A percentile compares a stretch with the other conserved stretches of the same genome.
phyloP scores from a whole-genome alignment of 2,888 invertebrate species.

The Chouioia cunea region DNA sequence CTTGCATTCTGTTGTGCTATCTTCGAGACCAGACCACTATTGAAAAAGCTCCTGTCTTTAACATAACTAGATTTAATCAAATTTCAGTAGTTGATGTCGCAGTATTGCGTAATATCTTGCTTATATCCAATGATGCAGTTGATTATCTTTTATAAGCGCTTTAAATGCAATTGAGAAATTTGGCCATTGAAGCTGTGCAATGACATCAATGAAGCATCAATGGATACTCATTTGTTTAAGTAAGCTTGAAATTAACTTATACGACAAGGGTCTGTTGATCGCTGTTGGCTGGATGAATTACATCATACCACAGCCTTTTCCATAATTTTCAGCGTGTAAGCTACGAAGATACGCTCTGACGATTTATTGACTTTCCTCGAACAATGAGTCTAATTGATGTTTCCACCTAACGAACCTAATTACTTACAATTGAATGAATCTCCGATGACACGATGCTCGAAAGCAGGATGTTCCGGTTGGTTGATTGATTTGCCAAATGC shows the following conservation, averaged over 20 bases:
- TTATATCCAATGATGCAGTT: background rate
- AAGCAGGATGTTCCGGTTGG: conserved; percentile 44
- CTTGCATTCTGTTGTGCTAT: no score
- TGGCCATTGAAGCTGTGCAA: no score
- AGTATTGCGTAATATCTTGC: background rate
- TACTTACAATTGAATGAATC: conserved; percentile 41
- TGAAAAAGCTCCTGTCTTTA: background rate
- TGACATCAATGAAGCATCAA: no score
- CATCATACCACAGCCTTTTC: no score
- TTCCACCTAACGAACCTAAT: conserved; percentile 25
- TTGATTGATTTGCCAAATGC: conserved; percentile 24
- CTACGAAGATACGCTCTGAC: background rate
- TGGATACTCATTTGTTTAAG: no score
- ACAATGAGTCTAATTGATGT: conserved; percentile 36
- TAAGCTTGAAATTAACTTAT: no score
- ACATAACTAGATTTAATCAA: conserved; percentile 5
- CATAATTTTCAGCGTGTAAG: no score
- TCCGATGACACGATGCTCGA: conserved; percentile 29
- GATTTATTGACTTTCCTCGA: conserved; percentile 17
- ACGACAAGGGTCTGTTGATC: no score
- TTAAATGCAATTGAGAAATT: no score
- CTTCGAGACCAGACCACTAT: no score
- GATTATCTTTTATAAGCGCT: no score
- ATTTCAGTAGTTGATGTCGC: conserved; percentile 11
- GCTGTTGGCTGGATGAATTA: no score